A percentile compares a stretch with the other conserved stretches of the same genome.
phyloP scores from a whole-genome alignment of 2,888 invertebrate genomes.

The Mycalesis mineus region DNA sequence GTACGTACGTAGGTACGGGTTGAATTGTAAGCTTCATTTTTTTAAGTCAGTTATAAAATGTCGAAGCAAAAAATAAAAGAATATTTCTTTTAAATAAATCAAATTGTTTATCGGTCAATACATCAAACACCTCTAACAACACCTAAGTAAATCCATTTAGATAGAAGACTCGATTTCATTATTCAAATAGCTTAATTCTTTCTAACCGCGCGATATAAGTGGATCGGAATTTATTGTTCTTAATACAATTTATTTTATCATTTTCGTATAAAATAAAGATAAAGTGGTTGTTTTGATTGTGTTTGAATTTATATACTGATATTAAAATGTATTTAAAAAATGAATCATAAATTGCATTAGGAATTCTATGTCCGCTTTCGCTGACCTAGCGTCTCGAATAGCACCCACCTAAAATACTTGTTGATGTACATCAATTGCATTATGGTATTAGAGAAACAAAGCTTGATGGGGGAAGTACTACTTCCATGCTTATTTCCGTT shows the following conservation, averaged over 20 bases:
- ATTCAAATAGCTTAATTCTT: constrained; percentile 37
- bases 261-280: constrained; percentile 5
- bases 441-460: no score
- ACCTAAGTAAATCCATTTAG: constrained; percentile 27
- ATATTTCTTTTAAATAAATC: not conserved
- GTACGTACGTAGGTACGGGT: no score
- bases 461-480: no score
- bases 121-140: not conserved
- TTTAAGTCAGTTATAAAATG: not conserved
- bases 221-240: not conserved
- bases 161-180: constrained; percentile 29
- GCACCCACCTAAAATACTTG: no score
- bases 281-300: not conserved
- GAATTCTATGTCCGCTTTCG: no score
- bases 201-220: not conserved
- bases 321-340: no score
- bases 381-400: no score
- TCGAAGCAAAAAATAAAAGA: not conserved
- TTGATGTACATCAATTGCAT: no score
- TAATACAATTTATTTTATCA: not conserved
- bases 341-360: no score
- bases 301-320: not conserved
- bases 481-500: no score
- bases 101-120: not conserved
- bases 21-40: no score